Evolutionary conservation across 2,113 vertebrate species (phyloP).

Genomic region (Apteryx mantelli): DNA sequence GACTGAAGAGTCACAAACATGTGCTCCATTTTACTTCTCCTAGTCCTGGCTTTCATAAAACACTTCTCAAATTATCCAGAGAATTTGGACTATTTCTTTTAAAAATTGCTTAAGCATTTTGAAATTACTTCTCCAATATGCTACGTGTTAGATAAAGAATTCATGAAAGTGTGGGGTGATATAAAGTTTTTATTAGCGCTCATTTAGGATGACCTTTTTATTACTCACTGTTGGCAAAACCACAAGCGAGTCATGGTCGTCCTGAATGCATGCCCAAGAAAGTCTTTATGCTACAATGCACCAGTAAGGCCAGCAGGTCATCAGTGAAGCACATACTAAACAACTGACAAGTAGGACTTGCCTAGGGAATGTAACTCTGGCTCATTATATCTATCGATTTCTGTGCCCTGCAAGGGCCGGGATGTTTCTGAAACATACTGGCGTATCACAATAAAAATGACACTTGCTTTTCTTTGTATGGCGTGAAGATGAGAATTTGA

Average conservation of each 20-base stretch:
- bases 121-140: not conserved
- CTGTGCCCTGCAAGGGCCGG: not conserved
- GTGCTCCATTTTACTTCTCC: not conserved
- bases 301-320: not conserved
- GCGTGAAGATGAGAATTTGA: not conserved
- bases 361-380: not conserved
- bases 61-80: not conserved
- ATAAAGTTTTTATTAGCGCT: not conserved
- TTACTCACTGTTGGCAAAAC: not conserved
- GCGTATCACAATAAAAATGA: not conserved
- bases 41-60: not conserved
- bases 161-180: not conserved
- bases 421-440: not conserved
- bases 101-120: not conserved
- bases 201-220: not conserved
- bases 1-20: accelerated
- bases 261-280: not conserved
- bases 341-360: not conserved
- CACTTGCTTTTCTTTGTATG: not conserved
- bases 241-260: not conserved
- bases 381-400: not conserved
- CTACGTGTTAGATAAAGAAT: not conserved
- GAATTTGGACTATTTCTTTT: not conserved
- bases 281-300: not conserved
- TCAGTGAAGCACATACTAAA: not conserved